A percentile compares a stretch with the other conserved stretches of the same genome.
These are phyloP conservation scores for Pecten maximus DNA, from an alignment of 2,888 invertebrate species.

Conservation along the genomic window DNA sequence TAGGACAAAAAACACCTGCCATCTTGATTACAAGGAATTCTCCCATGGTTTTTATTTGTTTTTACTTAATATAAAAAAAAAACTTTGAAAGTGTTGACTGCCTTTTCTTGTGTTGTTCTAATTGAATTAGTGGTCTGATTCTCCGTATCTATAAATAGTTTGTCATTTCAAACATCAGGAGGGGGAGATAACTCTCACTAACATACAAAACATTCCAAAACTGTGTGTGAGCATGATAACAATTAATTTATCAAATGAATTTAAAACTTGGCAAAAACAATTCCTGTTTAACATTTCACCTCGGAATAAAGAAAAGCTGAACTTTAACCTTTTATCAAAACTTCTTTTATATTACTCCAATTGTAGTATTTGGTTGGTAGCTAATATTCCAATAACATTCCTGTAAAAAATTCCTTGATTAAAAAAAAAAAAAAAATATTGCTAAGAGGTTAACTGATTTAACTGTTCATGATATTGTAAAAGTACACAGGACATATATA, in stretches of 20 bases:
- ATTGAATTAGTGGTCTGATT: neutral
- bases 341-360: neutral
- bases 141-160: neutral
- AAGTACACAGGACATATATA: no score
- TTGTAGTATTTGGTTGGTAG: neutral
- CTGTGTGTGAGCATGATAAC: neutral
- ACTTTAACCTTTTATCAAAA: neutral
- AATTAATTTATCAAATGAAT: neutral
- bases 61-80: neutral
- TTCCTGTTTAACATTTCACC: neutral
- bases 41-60: neutral
- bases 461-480: no score
- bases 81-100: neutral
- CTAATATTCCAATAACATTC: neutral
- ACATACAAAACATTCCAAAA: neutral
- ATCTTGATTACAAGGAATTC: neutral
- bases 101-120: neutral
- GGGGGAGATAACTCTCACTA: neutral
- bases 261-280: constrained; percentile 28
- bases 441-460: no score
- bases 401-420: no score
- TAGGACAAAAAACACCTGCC: constrained; percentile 15
- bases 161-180: neutral
- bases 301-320: neutral
- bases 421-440: no score